phyloP scores from a whole-genome alignment of 2,113 vertebrate genomes.

The Larimichthys polyactis region DNA sequence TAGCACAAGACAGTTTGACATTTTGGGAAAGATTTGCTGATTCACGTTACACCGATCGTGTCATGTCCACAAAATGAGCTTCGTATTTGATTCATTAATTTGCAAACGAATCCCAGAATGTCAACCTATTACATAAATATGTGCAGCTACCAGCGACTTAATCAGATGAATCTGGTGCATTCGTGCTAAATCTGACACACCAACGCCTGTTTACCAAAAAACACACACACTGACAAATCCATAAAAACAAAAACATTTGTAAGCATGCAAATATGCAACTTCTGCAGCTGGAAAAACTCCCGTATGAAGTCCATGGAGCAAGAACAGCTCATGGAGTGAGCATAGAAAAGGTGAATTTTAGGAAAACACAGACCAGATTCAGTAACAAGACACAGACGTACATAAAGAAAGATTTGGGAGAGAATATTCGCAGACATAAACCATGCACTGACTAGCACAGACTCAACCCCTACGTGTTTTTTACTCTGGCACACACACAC shows the following conservation, averaged over 20 bases:
- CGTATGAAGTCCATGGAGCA: not conserved
- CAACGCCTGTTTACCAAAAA: not conserved
- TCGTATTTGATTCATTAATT: not conserved
- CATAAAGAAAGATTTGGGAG: constrained; percentile 15
- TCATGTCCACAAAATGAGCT: too few species aligned
- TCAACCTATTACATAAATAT: not conserved
- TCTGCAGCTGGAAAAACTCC: not conserved
- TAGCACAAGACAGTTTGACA: too few species aligned
- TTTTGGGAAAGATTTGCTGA: too few species aligned
- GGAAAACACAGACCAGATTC: not conserved
- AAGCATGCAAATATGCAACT: not conserved
- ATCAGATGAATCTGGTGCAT: not conserved
- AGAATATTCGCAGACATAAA: constrained; percentile 44
- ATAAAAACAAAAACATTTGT: constrained; percentile 30
- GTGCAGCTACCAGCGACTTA: not conserved
- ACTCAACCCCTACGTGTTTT: constrained; percentile 23
- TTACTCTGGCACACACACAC: not conserved
- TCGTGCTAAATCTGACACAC: not conserved
- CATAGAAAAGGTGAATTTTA: not conserved
- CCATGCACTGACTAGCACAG: constrained; percentile 29
- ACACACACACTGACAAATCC: not conserved
- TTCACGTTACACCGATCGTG: too few species aligned
- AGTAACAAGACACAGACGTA: constrained; percentile 17
- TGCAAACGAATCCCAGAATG: not conserved
- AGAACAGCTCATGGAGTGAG: not conserved